phyloP scores from a whole-genome alignment of 2,888 invertebrate genomes.

The Tiphia femorata region DNA sequence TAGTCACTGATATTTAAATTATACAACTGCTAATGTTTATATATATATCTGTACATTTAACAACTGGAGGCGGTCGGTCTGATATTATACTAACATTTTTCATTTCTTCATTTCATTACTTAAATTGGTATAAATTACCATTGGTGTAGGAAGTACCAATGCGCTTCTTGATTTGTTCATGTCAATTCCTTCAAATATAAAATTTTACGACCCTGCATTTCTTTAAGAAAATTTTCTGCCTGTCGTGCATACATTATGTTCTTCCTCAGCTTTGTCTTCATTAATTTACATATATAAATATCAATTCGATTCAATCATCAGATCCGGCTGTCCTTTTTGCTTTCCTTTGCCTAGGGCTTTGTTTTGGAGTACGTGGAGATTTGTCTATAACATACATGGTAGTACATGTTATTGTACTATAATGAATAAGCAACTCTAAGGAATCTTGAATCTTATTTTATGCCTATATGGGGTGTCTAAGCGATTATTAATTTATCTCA shows the following conservation, averaged over 20 bases:
- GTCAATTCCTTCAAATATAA: neutral
- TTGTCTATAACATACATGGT: conserved; percentile 76
- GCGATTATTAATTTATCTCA: too few species aligned
- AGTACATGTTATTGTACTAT: too few species aligned
- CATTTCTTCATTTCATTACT: neutral
- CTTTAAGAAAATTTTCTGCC: conserved; percentile 21
- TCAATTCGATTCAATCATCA: conserved; percentile 71
- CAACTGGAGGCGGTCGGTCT: neutral
- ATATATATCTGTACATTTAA: neutral
- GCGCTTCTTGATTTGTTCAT: neutral
- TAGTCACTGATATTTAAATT: neutral
- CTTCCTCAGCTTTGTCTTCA: conserved; percentile 22
- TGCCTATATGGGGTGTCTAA: too few species aligned
- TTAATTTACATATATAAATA: conserved; percentile 32
- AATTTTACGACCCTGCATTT: conserved; percentile 7
- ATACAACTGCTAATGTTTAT: neutral
- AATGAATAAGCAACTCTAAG: conserved; percentile 2
- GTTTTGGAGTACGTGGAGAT: conserved; percentile 76
- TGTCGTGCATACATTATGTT: conserved; percentile 2
- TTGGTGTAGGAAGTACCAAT: too few species aligned
- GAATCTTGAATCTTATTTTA: neutral
- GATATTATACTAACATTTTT: neutral
- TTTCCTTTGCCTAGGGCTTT: conserved; percentile 84
- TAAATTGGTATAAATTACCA: neutral
- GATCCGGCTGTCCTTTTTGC: conserved; percentile 81